A percentile compares a stretch with the other conserved stretches of the same genome.
These are phyloP conservation scores for Therioaphis trifolii DNA, from an alignment of 2,888 invertebrate genomes.

Conservation along the genomic window DNA sequence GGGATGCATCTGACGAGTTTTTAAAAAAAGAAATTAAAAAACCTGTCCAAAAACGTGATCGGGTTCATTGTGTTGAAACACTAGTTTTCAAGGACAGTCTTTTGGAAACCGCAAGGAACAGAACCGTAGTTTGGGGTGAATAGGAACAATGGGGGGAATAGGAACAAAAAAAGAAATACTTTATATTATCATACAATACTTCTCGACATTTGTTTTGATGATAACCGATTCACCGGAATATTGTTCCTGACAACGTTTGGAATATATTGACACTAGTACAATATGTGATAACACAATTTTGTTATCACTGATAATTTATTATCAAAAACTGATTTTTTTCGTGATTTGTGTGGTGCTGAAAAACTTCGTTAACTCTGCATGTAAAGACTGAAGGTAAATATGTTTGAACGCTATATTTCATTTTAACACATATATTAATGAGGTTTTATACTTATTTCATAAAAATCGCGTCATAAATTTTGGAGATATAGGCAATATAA, in stretches of 20 bases:
- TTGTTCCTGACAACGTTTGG: constrained; percentile 1
- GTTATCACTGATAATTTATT: no score
- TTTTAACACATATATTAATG: neutral
- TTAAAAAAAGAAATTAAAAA: no score
- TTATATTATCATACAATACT: no score
- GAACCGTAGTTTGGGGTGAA: no score
- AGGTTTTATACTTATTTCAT: neutral
- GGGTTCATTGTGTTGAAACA: no score
- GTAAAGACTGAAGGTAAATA: constrained; percentile 5
- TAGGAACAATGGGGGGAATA: no score
- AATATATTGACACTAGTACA: constrained; percentile 13
- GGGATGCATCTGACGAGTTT: no score
- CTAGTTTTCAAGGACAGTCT: no score
- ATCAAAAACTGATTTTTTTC: neutral
- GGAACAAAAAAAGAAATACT: no score
- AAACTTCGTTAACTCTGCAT: neutral
- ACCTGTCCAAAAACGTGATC: no score
- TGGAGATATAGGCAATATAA: neutral
- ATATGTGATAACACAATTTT: neutral
- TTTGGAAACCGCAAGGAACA: no score
- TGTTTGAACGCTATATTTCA: constrained; percentile 7
- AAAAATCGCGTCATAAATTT: neutral
- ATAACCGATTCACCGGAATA: neutral
- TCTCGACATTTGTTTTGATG: no score
- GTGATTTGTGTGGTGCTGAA: neutral